Base-by-base conservation (phyloP, 2,888 invertebrate species). In the Agrochola lota region DNA sequence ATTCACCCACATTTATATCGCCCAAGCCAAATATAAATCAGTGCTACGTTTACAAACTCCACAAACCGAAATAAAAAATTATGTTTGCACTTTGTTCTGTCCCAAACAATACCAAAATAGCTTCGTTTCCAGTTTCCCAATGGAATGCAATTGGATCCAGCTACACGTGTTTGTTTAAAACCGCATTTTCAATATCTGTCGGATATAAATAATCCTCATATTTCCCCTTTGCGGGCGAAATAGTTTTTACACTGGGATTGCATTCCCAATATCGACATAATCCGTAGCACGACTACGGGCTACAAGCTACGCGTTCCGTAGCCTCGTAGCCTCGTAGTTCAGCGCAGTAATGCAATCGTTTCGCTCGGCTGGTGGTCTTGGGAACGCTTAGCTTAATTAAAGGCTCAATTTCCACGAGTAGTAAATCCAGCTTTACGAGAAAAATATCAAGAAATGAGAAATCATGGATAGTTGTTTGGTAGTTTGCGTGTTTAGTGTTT, bases 161-260 rank as follows among this genome's bases (percentile, higher is more conserved):
- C 57, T 77, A 55, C 59, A 72, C 30, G 43, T 77, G 57, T 78
- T 85, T 83, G 71, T 70, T 63, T 71, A 62, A 80, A 83, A 73
- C 71, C 43, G 6, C 69, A 55, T 43, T 71, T 84, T 76, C 87
- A 85, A 86, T 80, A 84, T 79, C 68, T 71, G 77, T 75, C 59
- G 52, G 71, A 70, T 73, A 81, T 81, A 86, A 78, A 85, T 87
- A 78, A 83, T 78, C 43, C 82, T 79, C 71, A 84, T 79, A 84
- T 79, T 86, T 84, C 62, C 74, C 74, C 49, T 75, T 9, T 69
- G 72, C 52, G 67, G 23, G 84, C 5, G 66, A 80, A 86, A 81
- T 84, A 80, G 73, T 78, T 87, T 86, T 85, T 79, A 83, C 83
- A 86, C 78, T 85, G 78, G 80, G 78, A 80, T 86, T 85, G 77